These are phyloP conservation scores for Bucco capensis DNA, from an alignment of 2,113 vertebrate genomes.

Conservation along the genomic window DNA sequence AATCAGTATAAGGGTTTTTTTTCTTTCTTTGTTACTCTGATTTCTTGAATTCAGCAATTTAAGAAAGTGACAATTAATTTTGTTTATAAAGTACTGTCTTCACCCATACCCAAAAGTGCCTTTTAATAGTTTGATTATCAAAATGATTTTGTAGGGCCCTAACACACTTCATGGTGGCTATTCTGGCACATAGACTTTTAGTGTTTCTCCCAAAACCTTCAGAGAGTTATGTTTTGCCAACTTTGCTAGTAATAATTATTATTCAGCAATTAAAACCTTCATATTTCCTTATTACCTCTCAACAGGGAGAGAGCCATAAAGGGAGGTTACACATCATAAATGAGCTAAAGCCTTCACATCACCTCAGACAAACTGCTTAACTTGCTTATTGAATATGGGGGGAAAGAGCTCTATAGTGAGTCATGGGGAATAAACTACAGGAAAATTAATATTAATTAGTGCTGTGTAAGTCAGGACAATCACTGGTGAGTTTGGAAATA, in stretches of 20 bases:
- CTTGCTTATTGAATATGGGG: neutral
- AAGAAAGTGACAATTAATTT: neutral
- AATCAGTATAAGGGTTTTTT: neutral
- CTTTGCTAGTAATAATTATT: neutral
- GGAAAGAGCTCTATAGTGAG: neutral
- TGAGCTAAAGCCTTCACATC: neutral
- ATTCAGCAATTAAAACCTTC: neutral
- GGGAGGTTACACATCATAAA: neutral
- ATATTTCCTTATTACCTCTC: neutral
- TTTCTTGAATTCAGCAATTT: constrained; percentile 16
- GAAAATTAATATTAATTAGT: neutral
- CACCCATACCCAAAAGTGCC: neutral
- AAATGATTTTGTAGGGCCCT: neutral
- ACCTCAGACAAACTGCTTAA: neutral
- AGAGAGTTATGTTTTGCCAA: neutral
- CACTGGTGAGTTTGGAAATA: neutral
- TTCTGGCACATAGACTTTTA: neutral
- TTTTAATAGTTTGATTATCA: neutral
- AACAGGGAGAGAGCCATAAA: neutral
- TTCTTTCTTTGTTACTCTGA: neutral
- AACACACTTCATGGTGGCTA: neutral
- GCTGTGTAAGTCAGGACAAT: neutral
- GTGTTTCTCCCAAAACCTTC: neutral
- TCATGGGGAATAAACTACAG: neutral
- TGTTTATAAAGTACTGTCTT: neutral